phyloP scores from a whole-genome alignment of 2,888 invertebrate species.

The Cabera pusaria region DNA sequence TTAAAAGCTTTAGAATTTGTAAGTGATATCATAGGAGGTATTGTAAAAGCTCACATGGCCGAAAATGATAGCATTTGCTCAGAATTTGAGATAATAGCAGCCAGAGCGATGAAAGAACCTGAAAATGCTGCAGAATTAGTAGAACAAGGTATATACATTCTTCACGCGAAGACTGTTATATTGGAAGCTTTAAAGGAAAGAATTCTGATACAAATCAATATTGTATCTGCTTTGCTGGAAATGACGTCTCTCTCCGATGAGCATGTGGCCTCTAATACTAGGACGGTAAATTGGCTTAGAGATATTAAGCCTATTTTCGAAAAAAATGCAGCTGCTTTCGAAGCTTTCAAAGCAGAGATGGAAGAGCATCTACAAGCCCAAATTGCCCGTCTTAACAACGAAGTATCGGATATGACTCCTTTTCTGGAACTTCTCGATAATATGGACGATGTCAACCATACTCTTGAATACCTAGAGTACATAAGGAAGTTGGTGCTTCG shows the following conservation, averaged over 20 bases:
- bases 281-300: slow-evolving; percentile 92
- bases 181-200: slow-evolving; percentile 87
- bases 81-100: slow-evolving; percentile 88
- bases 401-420: slow-evolving; percentile 88
- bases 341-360: slow-evolving; percentile 91
- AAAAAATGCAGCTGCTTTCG: slow-evolving; percentile 90
- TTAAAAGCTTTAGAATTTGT: slow-evolving; percentile 82
- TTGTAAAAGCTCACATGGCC: slow-evolving; percentile 85
- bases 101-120: slow-evolving; percentile 88
- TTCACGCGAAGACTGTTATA: slow-evolving; percentile 88
- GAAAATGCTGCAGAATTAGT: slow-evolving; percentile 91
- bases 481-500: slow-evolving; percentile 89
- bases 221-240: slow-evolving; percentile 88
- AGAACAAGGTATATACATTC: slow-evolving; percentile 91
- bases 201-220: slow-evolving; percentile 86
- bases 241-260: slow-evolving; percentile 88
- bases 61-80: slow-evolving; percentile 87
- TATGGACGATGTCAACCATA: slow-evolving; percentile 91
- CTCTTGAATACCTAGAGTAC: slow-evolving; percentile 90
- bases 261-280: slow-evolving; percentile 91
- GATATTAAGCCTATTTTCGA: slow-evolving; percentile 92
- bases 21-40: slow-evolving; percentile 84
- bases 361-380: slow-evolving; percentile 90
- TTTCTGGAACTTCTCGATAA: slow-evolving; percentile 90
- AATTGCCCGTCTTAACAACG: slow-evolving; percentile 87